Evolutionary conservation across 2,797 vertebrate species (phyloP).

Genomic region (Pristis pectinata): DNA sequence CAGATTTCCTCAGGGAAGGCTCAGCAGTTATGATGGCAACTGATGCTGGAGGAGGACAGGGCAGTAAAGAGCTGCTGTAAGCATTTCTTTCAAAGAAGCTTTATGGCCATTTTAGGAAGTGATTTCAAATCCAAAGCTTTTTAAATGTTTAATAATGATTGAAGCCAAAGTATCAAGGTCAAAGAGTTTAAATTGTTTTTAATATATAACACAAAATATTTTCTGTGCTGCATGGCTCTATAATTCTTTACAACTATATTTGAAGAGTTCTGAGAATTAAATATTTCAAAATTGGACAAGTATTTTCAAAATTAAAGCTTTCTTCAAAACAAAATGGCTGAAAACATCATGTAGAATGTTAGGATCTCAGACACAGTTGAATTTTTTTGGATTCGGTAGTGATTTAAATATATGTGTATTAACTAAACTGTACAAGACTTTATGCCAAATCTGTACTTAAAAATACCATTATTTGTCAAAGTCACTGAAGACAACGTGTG

Average conservation of each 20-base stretch:
- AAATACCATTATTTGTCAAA: neutral
- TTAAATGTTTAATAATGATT: neutral
- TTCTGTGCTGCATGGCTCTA: neutral
- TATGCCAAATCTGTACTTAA: neutral
- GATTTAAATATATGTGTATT: neutral
- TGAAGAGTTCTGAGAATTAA: neutral
- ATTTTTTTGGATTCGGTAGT: neutral
- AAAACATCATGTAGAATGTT: neutral
- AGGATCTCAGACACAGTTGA: too few relatives aligned
- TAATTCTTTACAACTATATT: too few relatives aligned
- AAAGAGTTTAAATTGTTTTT: neutral
- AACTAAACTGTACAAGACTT: neutral
- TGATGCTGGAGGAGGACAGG: neutral
- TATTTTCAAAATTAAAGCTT: neutral
- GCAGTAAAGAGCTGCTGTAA: neutral
- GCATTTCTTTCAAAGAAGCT: constrained; percentile 1
- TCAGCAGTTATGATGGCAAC: neutral
- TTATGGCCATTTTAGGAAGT: constrained; percentile 30
- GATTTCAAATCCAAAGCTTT: neutral
- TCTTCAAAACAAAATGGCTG: neutral
- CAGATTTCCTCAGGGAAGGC: neutral
- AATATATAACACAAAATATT: neutral
- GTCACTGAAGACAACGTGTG: neutral
- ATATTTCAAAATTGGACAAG: neutral
- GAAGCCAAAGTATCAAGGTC: neutral